Evolutionary conservation across 2,888 invertebrate genomes (phyloP).

Genomic region (Helleia helle): DNA sequence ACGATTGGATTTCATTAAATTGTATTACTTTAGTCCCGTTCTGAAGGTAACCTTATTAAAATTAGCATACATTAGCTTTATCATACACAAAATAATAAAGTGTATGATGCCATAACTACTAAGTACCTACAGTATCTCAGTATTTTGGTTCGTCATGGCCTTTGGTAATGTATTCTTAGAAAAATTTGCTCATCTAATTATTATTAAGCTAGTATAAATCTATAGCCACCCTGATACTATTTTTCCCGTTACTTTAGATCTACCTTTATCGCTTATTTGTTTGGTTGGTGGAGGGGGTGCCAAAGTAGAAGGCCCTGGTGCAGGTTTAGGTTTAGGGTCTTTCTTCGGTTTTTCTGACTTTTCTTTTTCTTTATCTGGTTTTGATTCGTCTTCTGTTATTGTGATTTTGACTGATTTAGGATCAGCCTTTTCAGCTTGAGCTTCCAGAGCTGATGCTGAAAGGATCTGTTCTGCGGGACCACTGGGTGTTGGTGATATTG

Average conservation of each 20-base stretch:
- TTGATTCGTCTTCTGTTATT: constrained; percentile 13
- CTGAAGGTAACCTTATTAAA: too few species aligned
- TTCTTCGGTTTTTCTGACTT: constrained; percentile 26
- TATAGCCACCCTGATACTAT: constrained; percentile 84
- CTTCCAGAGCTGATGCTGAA: constrained; percentile 48
- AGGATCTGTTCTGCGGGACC: constrained; percentile 47
- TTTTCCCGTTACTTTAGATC: constrained; percentile 82
- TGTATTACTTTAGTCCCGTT: too few species aligned
- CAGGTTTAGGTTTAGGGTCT: constrained; percentile 36
- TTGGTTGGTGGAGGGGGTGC: constrained; percentile 43
- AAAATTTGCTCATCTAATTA: too few species aligned
- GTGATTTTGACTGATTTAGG: constrained; percentile 20
- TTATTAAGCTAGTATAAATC: constrained; percentile 19
- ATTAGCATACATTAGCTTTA: too few species aligned
- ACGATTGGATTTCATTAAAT: too few species aligned
- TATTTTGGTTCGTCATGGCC: too few species aligned
- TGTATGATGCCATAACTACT: too few species aligned
- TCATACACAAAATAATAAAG: too few species aligned
- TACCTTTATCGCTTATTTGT: constrained; percentile 74
- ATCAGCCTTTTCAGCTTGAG: constrained; percentile 31
- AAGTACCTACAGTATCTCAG: too few species aligned
- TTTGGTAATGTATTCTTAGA: too few species aligned
- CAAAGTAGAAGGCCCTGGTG: constrained; percentile 39
- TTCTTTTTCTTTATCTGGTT: constrained; percentile 21
- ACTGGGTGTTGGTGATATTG: constrained; percentile 49